A percentile compares a stretch with the other conserved stretches of the same genome.
These are phyloP conservation scores for Ctenoplectra terminalis DNA, from an alignment of 1,140 invertebrate species.

Conservation along the genomic window DNA sequence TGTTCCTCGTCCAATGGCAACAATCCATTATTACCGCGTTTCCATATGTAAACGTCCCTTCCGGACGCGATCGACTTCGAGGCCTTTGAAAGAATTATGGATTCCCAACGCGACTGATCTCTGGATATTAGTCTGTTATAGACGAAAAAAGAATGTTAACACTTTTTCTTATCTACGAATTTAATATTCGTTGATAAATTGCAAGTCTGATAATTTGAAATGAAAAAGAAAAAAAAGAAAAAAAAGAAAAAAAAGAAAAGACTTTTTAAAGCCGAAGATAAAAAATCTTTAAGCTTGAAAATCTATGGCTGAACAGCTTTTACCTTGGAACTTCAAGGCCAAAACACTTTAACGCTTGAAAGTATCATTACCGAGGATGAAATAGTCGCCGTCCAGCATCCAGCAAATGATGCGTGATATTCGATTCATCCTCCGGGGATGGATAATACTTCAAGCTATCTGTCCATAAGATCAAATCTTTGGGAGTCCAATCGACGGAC, in stretches of 20 bases:
- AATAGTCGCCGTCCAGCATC: conserved; percentile 75
- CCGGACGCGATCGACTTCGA: conserved; percentile 32
- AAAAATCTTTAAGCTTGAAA: background rate
- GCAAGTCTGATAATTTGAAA: too few relatives aligned
- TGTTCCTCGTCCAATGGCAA: conserved; percentile 68
- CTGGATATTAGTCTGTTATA: conserved; percentile 67
- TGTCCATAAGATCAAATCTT: conserved; percentile 76
- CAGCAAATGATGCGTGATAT: conserved; percentile 70
- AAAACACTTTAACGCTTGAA: too few relatives aligned
- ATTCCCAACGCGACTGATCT: conserved; percentile 72
- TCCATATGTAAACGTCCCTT: conserved; percentile 76
- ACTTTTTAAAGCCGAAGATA: too few relatives aligned
- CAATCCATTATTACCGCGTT: conserved; percentile 68
- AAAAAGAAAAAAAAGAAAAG: too few relatives aligned
- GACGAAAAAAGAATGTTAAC: background rate
- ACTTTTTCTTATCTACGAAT: too few relatives aligned
- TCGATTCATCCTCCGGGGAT: conserved; percentile 64
- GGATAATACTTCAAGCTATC: conserved; percentile 75
- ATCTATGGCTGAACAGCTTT: background rate
- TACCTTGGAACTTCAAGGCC: background rate
- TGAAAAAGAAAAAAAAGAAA: too few relatives aligned
- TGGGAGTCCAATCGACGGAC: conserved; percentile 66
- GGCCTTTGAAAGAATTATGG: conserved; percentile 68
- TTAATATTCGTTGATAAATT: too few relatives aligned
- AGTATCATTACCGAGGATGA: conserved; percentile 60